A percentile compares a stretch with the other conserved stretches of the same genome.
These are phyloP conservation scores for Drosophila setosimentum DNA, from an alignment of 2,888 invertebrate species.

Conservation along the genomic window DNA sequence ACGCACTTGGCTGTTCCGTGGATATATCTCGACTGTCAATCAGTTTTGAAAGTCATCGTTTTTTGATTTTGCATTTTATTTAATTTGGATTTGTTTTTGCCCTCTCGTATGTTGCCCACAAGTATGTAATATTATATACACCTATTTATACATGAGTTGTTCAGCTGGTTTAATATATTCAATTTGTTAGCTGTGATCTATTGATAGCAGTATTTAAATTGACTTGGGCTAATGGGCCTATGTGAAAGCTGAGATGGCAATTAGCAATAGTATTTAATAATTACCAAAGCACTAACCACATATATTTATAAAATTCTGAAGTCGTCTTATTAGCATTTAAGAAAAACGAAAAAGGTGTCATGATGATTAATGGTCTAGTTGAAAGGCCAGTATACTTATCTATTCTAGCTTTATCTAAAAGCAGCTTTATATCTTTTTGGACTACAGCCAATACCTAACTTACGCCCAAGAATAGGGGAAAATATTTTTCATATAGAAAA, in stretches of 20 bases:
- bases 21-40: slow-evolving; percentile 82
- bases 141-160: slow-evolving; percentile 8
- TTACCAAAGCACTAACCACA: neutral
- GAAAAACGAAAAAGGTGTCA: slow-evolving; percentile 19
- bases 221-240: slow-evolving; percentile 32
- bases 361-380: slow-evolving; percentile 19
- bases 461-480: neutral
- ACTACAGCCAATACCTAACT: neutral
- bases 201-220: slow-evolving; percentile 43
- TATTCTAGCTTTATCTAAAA: too few species aligned
- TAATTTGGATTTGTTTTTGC: slow-evolving; percentile 26
- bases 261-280: slow-evolving; percentile 39
- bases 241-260: slow-evolving; percentile 38
- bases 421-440: neutral
- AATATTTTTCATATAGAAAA: neutral
- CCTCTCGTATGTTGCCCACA: slow-evolving; percentile 26
- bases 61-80: slow-evolving; percentile 31
- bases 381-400: neutral
- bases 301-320: neutral
- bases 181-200: slow-evolving; percentile 52
- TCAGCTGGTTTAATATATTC: slow-evolving; percentile 59
- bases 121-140: slow-evolving; percentile 21
- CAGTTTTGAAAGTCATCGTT: slow-evolving; percentile 79
- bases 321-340: slow-evolving; percentile 1
- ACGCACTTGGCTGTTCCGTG: slow-evolving; percentile 53